phyloP scores from a whole-genome alignment of 37 sponge, comb jelly and placozoan species.

The Agelas oroides region DNA sequence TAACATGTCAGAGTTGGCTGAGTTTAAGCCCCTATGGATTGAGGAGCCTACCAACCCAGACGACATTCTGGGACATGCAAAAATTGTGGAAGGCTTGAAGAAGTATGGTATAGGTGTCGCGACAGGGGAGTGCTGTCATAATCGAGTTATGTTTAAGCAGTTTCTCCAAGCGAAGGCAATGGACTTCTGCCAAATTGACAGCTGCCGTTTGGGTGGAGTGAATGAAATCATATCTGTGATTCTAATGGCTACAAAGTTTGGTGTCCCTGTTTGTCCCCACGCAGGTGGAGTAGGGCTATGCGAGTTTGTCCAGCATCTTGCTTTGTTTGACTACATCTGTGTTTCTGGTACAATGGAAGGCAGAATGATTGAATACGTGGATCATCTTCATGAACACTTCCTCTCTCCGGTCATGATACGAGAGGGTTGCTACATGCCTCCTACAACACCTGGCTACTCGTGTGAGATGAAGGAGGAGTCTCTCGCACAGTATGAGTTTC shows the following conservation, averaged over 20 bases:
- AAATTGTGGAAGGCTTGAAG: constrained; percentile 62
- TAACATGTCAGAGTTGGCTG: constrained; percentile 76
- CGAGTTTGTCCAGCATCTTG: constrained; percentile 85
- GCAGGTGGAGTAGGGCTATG: constrained; percentile 95
- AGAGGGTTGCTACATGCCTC: constrained; percentile 40
- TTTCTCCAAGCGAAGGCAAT: constrained; percentile 83
- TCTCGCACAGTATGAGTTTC: constrained; percentile 45
- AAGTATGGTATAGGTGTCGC: constrained; percentile 79
- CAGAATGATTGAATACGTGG: constrained; percentile 81
- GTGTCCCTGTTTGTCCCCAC: constrained; percentile 92
- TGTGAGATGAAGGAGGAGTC: constrained; percentile 77
- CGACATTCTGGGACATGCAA: constrained; percentile 84
- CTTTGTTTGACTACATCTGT: constrained; percentile 81
- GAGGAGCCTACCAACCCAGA: constrained; percentile 95
- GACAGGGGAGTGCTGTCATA: constrained; percentile 85
- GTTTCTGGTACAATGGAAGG: constrained; percentile 70
- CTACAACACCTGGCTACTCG: constrained; percentile 77
- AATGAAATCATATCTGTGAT: constrained; percentile 83
- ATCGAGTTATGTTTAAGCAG: constrained; percentile 95
- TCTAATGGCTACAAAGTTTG: constrained; percentile 83
- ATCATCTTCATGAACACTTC: constrained; percentile 93
- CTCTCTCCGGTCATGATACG: constrained; percentile 53
- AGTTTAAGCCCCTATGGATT: constrained; percentile 85
- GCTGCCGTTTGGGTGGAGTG: constrained; percentile 84
- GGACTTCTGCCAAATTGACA: constrained; percentile 94